Conservation (phyloP, 2,888 invertebrate species). For the Hemistola chrysoprasaria region DNA sequence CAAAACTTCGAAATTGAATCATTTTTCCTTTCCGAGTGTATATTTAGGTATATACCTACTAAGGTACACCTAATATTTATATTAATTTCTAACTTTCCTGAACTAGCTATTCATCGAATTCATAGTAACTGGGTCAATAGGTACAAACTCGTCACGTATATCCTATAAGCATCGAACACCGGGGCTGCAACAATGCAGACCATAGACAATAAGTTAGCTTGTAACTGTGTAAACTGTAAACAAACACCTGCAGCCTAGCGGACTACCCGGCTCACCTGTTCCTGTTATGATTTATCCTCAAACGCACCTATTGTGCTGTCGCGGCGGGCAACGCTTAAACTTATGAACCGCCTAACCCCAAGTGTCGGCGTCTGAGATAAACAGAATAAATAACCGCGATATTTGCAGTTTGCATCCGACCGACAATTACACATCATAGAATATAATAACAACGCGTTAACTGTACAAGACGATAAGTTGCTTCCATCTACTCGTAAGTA, state of each 20-base stretch:
- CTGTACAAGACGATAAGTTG: too few species aligned
- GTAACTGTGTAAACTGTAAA: slow-evolving; percentile 30
- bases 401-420: slow-evolving; percentile 11
- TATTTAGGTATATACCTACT: too few species aligned
- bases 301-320: slow-evolving; percentile 70
- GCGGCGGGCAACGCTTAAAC: slow-evolving; percentile 51
- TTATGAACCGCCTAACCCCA: slow-evolving; percentile 61
- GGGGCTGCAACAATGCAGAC: slow-evolving; percentile 13
- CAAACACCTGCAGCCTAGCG: slow-evolving; percentile 49
- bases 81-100: too few species aligned
- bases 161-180: too few species aligned
- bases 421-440: slow-evolving; percentile 13
- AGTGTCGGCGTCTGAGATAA: slow-evolving; percentile 34
- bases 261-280: slow-evolving; percentile 63
- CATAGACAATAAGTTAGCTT: slow-evolving; percentile 32
- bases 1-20: too few species aligned
- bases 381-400: slow-evolving; percentile 10
- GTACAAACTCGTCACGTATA: too few species aligned
- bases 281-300: slow-evolving; percentile 71
- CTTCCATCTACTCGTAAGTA: too few species aligned
- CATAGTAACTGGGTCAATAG: too few species aligned
- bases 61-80: too few species aligned
- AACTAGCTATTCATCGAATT: too few species aligned
- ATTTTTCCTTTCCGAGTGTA: too few species aligned
- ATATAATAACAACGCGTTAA: not conserved